Conservation (phyloP, 2,797 vertebrate genomes). For the Anabas testudineus region DNA sequence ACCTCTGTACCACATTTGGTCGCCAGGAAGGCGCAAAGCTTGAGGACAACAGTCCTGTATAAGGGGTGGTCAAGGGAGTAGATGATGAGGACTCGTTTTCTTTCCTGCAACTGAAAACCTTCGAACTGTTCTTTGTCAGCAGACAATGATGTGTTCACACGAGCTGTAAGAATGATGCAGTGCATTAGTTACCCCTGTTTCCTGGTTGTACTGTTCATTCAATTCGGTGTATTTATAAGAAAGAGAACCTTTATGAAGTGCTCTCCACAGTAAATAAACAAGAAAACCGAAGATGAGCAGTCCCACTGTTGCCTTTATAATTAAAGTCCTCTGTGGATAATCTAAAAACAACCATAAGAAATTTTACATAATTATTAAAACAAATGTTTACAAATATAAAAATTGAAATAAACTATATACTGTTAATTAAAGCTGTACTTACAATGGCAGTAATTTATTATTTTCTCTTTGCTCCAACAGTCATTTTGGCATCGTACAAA, state of each 20-base stretch:
- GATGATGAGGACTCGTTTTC: conserved; percentile 89
- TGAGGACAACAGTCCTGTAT: conserved; percentile 91
- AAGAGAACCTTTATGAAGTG: conserved; percentile 65
- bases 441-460: conserved; percentile 44
- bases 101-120: conserved; percentile 42
- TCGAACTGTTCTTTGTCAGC: conserved; percentile 26
- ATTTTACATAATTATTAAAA: neutral
- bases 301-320: conserved; percentile 41
- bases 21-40: conserved; percentile 90
- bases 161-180: conserved; percentile 42
- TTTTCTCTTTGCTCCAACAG: conserved; percentile 50
- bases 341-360: conserved; percentile 29
- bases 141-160: conserved; percentile 11
- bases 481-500: conserved; percentile 69
- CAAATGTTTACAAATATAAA: neutral
- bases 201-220: neutral
- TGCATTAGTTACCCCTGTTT: neutral
- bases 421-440: conserved; percentile 39
- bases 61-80: conserved; percentile 93
- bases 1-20: conserved; percentile 90
- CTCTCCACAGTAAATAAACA: conserved; percentile 47
- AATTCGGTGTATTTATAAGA: neutral
- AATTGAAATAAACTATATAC: neutral
- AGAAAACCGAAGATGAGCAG: conserved; percentile 54
- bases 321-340: conserved; percentile 23